Conservation (phyloP, 2,113 vertebrate genomes). For the Lutjanus erythropterus region DNA sequence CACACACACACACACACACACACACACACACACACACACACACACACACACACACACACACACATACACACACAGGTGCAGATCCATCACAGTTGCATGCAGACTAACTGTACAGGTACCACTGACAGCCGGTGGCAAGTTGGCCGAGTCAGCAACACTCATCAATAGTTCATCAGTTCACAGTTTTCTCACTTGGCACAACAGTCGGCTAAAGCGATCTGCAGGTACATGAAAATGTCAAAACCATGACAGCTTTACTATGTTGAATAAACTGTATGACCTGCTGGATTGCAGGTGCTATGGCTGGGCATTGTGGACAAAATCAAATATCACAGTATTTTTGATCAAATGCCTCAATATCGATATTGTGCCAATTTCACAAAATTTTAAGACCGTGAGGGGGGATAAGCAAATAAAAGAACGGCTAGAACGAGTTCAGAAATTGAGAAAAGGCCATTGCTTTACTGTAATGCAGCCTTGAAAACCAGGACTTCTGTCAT, state of each 20-base stretch:
- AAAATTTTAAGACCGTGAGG: too few relatives aligned
- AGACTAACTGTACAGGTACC: neutral
- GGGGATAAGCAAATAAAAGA: too few relatives aligned
- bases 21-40: neutral
- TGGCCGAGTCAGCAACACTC: neutral
- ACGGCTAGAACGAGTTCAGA: too few relatives aligned
- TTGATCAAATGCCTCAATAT: too few relatives aligned
- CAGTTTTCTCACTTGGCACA: neutral
- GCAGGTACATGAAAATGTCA: neutral
- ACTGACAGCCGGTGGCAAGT: neutral
- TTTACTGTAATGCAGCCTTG: too few relatives aligned
- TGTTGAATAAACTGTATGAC: neutral
- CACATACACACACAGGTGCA: neutral
- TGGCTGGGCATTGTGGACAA: neutral
- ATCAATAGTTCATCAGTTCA: neutral
- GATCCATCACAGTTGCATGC: neutral
- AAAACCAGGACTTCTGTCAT: too few relatives aligned
- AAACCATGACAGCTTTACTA: neutral
- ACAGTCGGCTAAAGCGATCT: neutral
- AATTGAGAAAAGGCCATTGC: too few relatives aligned
- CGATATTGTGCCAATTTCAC: too few relatives aligned
- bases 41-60: neutral
- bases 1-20: constrained; percentile 13
- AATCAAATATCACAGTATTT: too few relatives aligned
- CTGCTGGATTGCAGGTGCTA: too few relatives aligned